These are phyloP conservation scores for Eurytoma adleriae DNA, from an alignment of 2,888 invertebrate species.

Conservation along the genomic window DNA sequence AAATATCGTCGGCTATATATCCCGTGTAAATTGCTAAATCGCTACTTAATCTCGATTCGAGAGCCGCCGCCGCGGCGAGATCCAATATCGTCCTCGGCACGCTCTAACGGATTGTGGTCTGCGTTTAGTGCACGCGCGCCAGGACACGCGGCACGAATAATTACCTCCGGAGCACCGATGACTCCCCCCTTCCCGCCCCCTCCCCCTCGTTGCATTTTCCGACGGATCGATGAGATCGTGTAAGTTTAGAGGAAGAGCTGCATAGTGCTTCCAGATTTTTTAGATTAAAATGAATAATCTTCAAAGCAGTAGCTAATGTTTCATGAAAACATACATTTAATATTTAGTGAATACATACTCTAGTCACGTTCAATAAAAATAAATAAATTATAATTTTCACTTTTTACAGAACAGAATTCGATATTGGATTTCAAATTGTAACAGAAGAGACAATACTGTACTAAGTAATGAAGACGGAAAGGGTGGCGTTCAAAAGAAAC, in stretches of 20 bases:
- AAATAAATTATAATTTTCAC: too few species aligned
- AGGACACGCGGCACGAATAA: conserved; percentile 31
- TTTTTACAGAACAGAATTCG: too few species aligned
- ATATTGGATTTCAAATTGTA: too few species aligned
- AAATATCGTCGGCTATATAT: conserved; percentile 55
- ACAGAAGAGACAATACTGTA: too few species aligned
- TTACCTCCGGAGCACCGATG: conserved; percentile 23
- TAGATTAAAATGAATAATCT: too few species aligned
- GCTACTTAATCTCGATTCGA: conserved; percentile 62
- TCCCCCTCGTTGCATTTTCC: neutral
- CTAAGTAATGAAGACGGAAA: conserved; percentile 9
- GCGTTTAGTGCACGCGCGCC: conserved; percentile 36
- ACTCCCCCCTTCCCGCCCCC: neutral
- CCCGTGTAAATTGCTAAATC: conserved; percentile 67
- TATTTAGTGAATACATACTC: too few species aligned
- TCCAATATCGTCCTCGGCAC: conserved; percentile 57
- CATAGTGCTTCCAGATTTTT: too few species aligned
- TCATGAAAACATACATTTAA: too few species aligned
- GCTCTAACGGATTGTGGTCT: conserved; percentile 59
- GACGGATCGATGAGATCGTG: conserved; percentile 22
- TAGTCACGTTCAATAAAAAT: too few species aligned
- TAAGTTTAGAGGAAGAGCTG: neutral
- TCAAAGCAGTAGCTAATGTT: too few species aligned
- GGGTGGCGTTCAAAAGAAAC: neutral
- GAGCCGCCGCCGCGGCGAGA: neutral